Evolutionary conservation across 2,888 invertebrate genomes (phyloP).

Genomic region (Xylophagus ater): DNA sequence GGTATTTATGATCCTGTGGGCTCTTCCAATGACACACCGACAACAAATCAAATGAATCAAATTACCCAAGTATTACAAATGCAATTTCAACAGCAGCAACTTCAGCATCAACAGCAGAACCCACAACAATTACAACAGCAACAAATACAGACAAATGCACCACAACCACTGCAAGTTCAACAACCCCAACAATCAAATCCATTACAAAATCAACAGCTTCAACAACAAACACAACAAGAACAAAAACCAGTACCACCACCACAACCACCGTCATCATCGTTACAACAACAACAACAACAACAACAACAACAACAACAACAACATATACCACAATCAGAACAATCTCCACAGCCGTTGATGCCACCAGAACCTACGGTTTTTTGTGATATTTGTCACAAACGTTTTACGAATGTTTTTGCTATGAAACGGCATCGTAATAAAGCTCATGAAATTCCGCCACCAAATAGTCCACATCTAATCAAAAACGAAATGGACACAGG

Average conservation of each 20-base stretch:
- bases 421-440: constrained; percentile 58
- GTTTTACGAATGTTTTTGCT: constrained; percentile 61
- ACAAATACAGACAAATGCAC: constrained; percentile 24
- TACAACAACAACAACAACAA: constrained; percentile 20
- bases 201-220: constrained; percentile 19
- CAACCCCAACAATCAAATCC: constrained; percentile 24
- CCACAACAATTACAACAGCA: constrained; percentile 12
- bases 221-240: constrained; percentile 23
- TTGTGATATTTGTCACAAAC: constrained; percentile 62
- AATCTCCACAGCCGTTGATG: constrained; percentile 18
- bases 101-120: constrained; percentile 15
- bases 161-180: constrained; percentile 21
- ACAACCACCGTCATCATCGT: constrained; percentile 23
- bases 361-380: constrained; percentile 36
- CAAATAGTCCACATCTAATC: constrained; percentile 17
- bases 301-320: constrained; percentile 19
- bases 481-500: constrained; percentile 13
- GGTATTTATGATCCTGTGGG: constrained; percentile 63
- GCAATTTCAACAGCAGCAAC: constrained; percentile 27
- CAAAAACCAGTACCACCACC: constrained; percentile 21
- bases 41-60: constrained; percentile 20
- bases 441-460: constrained; percentile 45
- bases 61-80: constrained; percentile 27
- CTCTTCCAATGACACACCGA: constrained; percentile 22
- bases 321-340: constrained; percentile 13